These are phyloP conservation scores for Bradypodion ventrale DNA, from an alignment of 2,797 vertebrate species.

Conservation along the genomic window DNA sequence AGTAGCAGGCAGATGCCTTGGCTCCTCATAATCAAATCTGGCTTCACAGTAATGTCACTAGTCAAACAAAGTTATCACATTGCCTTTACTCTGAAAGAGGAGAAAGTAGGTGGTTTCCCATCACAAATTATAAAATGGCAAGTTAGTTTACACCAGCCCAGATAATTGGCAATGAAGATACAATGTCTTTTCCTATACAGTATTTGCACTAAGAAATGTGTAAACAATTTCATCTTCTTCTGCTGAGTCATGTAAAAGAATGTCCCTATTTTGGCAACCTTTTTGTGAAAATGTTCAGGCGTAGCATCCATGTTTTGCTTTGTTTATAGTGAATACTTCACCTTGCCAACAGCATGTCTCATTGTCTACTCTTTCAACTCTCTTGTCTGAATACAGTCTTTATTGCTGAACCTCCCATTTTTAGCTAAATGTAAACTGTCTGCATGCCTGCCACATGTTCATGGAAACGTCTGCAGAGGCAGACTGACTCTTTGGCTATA, in stretches of 20 bases:
- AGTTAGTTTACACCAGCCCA: not conserved
- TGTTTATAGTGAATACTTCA: not conserved
- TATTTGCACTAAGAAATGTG: too few relatives aligned
- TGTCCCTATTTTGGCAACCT: not conserved
- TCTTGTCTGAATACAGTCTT: not conserved
- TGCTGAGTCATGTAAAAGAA: not conserved
- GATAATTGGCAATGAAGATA: not conserved
- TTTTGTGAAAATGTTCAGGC: not conserved
- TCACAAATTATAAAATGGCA: not conserved
- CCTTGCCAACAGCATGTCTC: not conserved
- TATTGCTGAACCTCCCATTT: not conserved
- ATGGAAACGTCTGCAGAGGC: too few relatives aligned
- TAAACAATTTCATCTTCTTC: not conserved
- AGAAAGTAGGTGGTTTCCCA: not conserved
- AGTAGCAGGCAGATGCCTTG: not conserved
- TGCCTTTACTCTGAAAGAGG: not conserved
- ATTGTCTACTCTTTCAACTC: not conserved
- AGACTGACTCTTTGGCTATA: too few relatives aligned
- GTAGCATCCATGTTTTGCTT: not conserved
- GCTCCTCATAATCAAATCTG: not conserved
- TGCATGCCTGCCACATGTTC: too few relatives aligned
- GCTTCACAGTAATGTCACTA: not conserved
- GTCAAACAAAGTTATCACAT: not conserved
- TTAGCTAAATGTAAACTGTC: not conserved
- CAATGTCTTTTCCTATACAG: too few relatives aligned